These are phyloP conservation scores for Noctilio leporinus DNA, from an alignment of 2,113 vertebrate species.

Conservation along the genomic window DNA sequence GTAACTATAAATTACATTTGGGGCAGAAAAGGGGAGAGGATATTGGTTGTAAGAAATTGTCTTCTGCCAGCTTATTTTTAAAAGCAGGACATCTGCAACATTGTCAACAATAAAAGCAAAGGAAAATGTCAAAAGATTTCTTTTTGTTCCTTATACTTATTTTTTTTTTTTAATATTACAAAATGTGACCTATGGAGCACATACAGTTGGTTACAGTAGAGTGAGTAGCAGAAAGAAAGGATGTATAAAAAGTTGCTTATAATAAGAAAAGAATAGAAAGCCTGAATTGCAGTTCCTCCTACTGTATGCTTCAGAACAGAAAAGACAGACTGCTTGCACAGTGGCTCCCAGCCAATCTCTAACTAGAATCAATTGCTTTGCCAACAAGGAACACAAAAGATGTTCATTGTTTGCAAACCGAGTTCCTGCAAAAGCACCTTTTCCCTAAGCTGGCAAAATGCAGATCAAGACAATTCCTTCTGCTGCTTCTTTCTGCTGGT, in stretches of 20 bases:
- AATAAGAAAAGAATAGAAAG: slow-evolving; percentile 69
- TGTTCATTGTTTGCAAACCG: slow-evolving; percentile 84
- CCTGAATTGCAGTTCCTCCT: slow-evolving; percentile 63
- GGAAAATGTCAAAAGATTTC: not conserved
- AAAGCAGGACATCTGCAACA: not conserved
- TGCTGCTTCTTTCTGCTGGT: slow-evolving; percentile 42
- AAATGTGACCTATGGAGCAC: slow-evolving; percentile 37
- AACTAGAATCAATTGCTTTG: slow-evolving; percentile 82
- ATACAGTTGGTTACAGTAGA: slow-evolving; percentile 28
- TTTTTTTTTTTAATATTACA: not conserved
- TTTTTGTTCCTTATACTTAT: not conserved
- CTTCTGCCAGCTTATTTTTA: not conserved
- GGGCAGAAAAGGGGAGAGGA: not conserved
- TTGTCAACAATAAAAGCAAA: no score
- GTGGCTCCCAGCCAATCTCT: slow-evolving; percentile 80
- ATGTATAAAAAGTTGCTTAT: not conserved
- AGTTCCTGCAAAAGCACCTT: slow-evolving; percentile 65
- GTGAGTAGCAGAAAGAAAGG: slow-evolving; percentile 58
- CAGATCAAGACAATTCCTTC: slow-evolving; percentile 59
- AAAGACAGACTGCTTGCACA: slow-evolving; percentile 70
- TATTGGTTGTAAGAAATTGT: not conserved
- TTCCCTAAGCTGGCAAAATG: slow-evolving; percentile 65
- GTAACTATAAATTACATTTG: not conserved
- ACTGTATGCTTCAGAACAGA: slow-evolving; percentile 70
- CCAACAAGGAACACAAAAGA: slow-evolving; percentile 81